Evolutionary conservation across 1,140 invertebrate species (phyloP).

Genomic region (Drosophila neocordata): DNA sequence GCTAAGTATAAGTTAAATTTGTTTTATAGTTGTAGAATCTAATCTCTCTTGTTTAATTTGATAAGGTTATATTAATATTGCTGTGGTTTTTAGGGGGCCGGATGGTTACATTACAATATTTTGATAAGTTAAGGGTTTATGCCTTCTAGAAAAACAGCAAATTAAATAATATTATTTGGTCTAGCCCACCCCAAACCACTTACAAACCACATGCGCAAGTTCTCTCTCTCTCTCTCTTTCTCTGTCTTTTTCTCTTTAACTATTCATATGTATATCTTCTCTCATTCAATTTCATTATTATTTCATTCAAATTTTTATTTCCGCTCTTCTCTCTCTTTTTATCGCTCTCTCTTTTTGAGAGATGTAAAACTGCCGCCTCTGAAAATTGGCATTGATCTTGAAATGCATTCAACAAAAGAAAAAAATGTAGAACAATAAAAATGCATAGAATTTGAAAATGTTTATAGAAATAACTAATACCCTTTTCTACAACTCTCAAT

Average conservation of each 20-base stretch:
- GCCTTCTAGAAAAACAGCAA: not conserved
- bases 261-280: not conserved
- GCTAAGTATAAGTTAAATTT: not conserved
- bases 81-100: not conserved
- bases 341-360: slow-evolving; percentile 27
- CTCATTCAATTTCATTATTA: no score
- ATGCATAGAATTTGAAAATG: not conserved
- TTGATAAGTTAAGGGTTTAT: not conserved
- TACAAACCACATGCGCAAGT: slow-evolving; percentile 31
- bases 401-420: slow-evolving; percentile 33
- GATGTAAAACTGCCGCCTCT: slow-evolving; percentile 28
- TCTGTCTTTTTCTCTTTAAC: slow-evolving; percentile 1
- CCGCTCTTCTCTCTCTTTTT: slow-evolving; percentile 27
- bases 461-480: slow-evolving; percentile 17
- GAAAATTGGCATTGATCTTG: slow-evolving; percentile 68
- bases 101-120: not conserved
- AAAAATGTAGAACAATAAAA: not conserved
- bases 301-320: slow-evolving; percentile 4
- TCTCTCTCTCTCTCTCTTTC: slow-evolving; percentile 22
- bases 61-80: not conserved
- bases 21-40: not conserved
- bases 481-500: not conserved
- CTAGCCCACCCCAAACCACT: slow-evolving; percentile 3
- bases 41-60: not conserved
- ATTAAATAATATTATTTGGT: slow-evolving; percentile 3